Percentiles rank a stretch among this genome's conserved stretches.
These are phyloP conservation scores for Charaxes varanes DNA, from an alignment of 1,140 invertebrate genomes.

Conservation along the genomic window DNA sequence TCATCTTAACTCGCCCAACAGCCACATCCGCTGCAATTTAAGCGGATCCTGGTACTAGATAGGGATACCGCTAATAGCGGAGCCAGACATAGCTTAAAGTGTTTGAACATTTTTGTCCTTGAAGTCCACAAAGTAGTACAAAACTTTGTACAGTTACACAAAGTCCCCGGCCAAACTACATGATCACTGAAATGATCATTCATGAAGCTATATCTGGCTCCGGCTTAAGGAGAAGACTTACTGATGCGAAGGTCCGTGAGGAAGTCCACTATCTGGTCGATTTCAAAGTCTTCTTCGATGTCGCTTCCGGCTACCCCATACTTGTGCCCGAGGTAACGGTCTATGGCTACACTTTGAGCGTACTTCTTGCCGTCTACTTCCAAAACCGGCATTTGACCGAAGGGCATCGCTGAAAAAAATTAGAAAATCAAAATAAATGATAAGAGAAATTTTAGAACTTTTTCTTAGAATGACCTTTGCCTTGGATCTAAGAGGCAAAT, in stretches of 20 bases:
- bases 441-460: no score
- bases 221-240: no score
- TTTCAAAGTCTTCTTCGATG: conserved; percentile 77
- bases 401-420: conserved; percentile 41
- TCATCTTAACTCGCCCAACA: no score
- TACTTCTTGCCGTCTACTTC: conserved; percentile 79
- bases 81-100: no score
- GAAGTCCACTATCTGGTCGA: conserved; percentile 76
- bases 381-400: conserved; percentile 79
- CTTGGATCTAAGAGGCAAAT: no score
- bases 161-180: no score
- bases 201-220: no score
- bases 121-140: not conserved
- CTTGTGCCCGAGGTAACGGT: conserved; percentile 76
- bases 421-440: not conserved
- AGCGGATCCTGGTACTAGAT: no score
- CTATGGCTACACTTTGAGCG: conserved; percentile 78
- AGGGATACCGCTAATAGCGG: no score
- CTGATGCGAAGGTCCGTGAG: conserved; percentile 57
- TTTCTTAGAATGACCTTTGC: no score
- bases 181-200: no score
- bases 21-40: no score
- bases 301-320: conserved; percentile 76
- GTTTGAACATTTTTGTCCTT: not conserved
- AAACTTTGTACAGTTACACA: not conserved